These are phyloP conservation scores for Steatornis caripensis DNA, from an alignment of 2,113 vertebrate species.

Conservation along the genomic window DNA sequence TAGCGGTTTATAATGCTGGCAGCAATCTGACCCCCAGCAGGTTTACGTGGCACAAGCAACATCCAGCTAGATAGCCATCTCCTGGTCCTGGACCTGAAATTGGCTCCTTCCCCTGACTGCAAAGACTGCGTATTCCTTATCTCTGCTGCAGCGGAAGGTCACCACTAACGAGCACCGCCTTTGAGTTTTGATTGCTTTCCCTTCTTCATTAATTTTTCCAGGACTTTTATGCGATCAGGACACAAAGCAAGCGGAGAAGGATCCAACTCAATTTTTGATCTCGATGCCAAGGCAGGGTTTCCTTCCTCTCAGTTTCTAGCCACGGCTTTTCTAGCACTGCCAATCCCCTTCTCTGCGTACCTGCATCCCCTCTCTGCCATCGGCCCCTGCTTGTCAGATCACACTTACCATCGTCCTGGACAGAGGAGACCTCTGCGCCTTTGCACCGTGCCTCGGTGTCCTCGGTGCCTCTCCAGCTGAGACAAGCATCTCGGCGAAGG, in stretches of 20 bases:
- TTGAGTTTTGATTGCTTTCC: background rate
- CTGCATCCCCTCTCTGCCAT: background rate
- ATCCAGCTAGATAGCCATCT: background rate
- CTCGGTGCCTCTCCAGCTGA: background rate
- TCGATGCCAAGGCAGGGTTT: background rate
- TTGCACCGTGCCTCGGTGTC: background rate
- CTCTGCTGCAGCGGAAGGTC: background rate
- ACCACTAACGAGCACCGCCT: background rate
- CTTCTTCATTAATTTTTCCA: background rate
- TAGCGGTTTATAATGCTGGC: background rate
- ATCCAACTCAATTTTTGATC: background rate
- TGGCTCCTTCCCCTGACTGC: background rate
- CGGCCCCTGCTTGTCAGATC: fast-evolving
- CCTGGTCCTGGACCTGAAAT: background rate
- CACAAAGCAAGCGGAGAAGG: background rate
- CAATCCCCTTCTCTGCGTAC: background rate
- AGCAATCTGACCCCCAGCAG: background rate
- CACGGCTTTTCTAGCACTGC: background rate
- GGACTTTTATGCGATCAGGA: background rate
- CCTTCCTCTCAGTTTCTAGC: background rate
- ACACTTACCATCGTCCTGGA: background rate
- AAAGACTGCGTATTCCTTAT: conserved; percentile 22
- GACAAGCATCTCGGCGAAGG: background rate
- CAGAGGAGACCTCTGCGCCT: background rate
- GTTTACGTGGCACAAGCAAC: conserved; percentile 5